Base-by-base conservation (phyloP, 2,888 invertebrate genomes). In the Lordiphosa fenestrarum region DNA sequence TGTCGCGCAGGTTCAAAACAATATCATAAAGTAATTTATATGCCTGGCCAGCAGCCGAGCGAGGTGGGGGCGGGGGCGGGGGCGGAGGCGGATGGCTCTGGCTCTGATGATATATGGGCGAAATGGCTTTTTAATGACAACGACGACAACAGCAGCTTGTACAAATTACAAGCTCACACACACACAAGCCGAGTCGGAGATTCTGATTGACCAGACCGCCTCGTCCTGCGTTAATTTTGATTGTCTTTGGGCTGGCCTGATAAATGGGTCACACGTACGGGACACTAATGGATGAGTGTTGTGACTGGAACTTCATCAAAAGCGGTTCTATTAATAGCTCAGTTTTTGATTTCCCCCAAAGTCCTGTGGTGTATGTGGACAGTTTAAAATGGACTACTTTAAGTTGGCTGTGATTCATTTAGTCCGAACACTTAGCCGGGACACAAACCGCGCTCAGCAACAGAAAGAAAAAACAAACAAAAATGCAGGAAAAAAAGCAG, bases 101-200 rank as follows among this genome's bases (percentile, higher is more conserved):
- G 12, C 68, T 41, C 41, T 36, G 66, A 78, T 82, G 81, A 82
- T 84, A 86, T 87, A 88, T 86, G 84, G 81, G 71, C 65, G 76
- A 88, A 87, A 89, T 89, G 85, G 78, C 85, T 86, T 87, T 86
- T 88, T 89, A 89, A 88, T 86, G 84, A 83, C 87, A 81, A 82
- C 85, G 88, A 85, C 87, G 86, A 83, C 86, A 87, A 85, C 84
- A 86, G 87, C 86, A 87, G 88, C 88, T 88, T 88, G 87, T 66
- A 65, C 68, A 81, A 82, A 87, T 87, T 78, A 87, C 84, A 72
- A 52, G 60, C 60, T 30, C 41, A 55, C 60, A 51, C 50, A 51
- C 46, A 53, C 48, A 55, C 50, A 51, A 15, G 37, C 36, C 6
- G 48, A 49, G 25, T 23, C 52, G 13, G 40, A 44, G 56, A 53